Evolutionary conservation across 2,888 invertebrate species (phyloP).

Genomic region (Perithous albicinctus): DNA sequence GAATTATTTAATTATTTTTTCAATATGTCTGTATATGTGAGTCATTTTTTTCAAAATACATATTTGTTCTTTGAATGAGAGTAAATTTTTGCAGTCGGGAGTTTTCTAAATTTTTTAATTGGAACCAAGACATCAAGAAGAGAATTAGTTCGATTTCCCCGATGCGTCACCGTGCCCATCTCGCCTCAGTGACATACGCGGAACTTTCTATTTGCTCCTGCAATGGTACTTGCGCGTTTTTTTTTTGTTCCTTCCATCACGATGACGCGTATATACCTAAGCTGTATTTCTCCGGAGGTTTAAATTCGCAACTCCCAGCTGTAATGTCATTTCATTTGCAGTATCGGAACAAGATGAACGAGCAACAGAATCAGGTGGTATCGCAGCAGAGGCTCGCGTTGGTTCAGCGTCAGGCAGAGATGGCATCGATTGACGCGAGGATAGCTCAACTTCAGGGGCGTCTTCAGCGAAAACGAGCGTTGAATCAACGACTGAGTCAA

Average conservation of each 20-base stretch:
- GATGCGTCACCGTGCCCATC: slow-evolving; percentile 56
- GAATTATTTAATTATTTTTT: no score
- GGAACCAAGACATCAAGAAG: slow-evolving; percentile 19
- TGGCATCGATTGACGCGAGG: slow-evolving; percentile 95
- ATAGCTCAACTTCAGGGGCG: slow-evolving; percentile 97
- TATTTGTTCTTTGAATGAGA: no score
- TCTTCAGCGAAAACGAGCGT: slow-evolving; percentile 93
- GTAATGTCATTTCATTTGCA: slow-evolving; percentile 81
- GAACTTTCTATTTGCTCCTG: slow-evolving; percentile 53
- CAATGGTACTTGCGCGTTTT: slow-evolving; percentile 39
- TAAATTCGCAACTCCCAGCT: background rate
- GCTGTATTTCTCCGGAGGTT: background rate
- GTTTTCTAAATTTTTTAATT: no score
- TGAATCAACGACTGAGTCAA: slow-evolving; percentile 91
- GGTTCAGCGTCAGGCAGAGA: slow-evolving; percentile 95
- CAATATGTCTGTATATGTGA: no score
- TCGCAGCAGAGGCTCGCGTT: slow-evolving; percentile 95
- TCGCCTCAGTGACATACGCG: background rate
- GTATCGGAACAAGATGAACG: slow-evolving; percentile 98
- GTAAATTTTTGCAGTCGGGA: no score
- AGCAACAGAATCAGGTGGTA: slow-evolving; percentile 96
- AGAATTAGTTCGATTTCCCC: slow-evolving; percentile 55
- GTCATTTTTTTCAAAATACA: no score
- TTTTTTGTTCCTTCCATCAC: slow-evolving; percentile 1
- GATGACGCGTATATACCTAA: slow-evolving; percentile 7